Base-by-base conservation (phyloP, 2,113 vertebrate genomes). In the Otis tarda region DNA sequence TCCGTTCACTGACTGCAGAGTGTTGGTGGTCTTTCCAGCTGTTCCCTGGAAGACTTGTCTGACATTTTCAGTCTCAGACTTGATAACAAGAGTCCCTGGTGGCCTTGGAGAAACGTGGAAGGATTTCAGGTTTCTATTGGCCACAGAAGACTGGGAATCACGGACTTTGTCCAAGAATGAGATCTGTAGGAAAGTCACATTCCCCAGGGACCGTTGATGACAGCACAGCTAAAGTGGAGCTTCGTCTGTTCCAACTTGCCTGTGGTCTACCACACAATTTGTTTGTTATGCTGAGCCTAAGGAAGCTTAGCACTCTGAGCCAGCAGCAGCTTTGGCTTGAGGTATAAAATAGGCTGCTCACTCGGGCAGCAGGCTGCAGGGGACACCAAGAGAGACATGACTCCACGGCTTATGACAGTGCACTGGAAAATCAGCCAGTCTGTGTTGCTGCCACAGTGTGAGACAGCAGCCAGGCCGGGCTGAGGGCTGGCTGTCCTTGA, bases 241-340 rank as follows among this genome's bases (percentile, higher is more conserved):
- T 76, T 28, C 69, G 55, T 83, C 45, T 83, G 45, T 57, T 85
- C 83, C 88, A 61, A 2, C 60, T 79, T 69, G 43, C 53, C 65
- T 93, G 95, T 87, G 93, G 95, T 92, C 60, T 93, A 65, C 94
- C 94, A 59, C 83, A 92, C 76, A 76, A 75, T 94, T 96, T 92
- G 68, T 83, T 80, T 35, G 80, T 25, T 73, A 4, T 78, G 60
- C 64, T 84, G 83, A 86, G 83, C 56, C 55, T 43, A 12, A 56
- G 41, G 69, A 60, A 22, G 28, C 3, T 82, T 13, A 31, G 23
- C 27, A 23, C 52, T 18, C 3, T 0, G 43, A 80, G 14, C 30
- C 71, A 92, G 78, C 20, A 57, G 59, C 60, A 89, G 52, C 64
- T 83, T 24, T 84, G 76, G 35, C 39, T 87, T 41, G 33, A 78